Percentiles rank a stretch among this genome's conserved stretches.
Evolutionary conservation across 2,797 vertebrate genomes (phyloP).

Genomic region (Tenualosa ilisha): DNA sequence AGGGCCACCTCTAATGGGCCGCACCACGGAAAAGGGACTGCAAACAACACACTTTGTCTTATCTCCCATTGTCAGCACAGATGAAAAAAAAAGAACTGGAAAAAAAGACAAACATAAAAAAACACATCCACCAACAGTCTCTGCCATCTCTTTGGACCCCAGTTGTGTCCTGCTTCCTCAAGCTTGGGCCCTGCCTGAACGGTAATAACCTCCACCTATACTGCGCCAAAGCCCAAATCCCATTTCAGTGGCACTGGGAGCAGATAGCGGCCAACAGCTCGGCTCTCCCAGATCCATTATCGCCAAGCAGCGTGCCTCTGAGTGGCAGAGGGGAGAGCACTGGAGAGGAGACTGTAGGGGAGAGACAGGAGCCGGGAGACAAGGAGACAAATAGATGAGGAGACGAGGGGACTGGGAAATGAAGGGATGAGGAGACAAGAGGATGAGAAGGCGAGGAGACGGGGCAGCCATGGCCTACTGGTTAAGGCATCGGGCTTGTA

Average conservation of each 20-base stretch:
- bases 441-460: not conserved
- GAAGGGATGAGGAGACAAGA: not conserved
- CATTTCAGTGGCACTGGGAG: conserved; percentile 51
- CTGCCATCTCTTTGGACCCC: not conserved
- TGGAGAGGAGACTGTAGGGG: conserved; percentile 38
- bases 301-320: conserved; percentile 28
- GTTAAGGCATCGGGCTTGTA: no score
- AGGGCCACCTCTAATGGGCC: conserved; percentile 64
- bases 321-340: not conserved
- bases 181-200: conserved; percentile 35
- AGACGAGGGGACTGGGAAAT: not conserved
- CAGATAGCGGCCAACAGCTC: conserved; percentile 48
- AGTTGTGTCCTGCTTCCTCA: not conserved
- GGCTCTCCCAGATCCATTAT: conserved; percentile 56
- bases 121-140: not conserved
- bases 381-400: conserved; percentile 8
- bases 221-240: conserved; percentile 45
- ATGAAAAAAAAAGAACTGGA: conserved; percentile 39
- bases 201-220: conserved; percentile 47
- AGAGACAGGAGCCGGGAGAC: conserved; percentile 3
- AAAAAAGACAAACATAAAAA: not conserved
- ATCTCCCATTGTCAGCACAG: conserved; percentile 61
- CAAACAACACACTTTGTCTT: conserved; percentile 71
- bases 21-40: conserved; percentile 60
- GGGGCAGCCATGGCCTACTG: no score